Evolutionary conservation across 2,113 vertebrate genomes (phyloP).

Genomic region (Epinephelus cyanopodus): DNA sequence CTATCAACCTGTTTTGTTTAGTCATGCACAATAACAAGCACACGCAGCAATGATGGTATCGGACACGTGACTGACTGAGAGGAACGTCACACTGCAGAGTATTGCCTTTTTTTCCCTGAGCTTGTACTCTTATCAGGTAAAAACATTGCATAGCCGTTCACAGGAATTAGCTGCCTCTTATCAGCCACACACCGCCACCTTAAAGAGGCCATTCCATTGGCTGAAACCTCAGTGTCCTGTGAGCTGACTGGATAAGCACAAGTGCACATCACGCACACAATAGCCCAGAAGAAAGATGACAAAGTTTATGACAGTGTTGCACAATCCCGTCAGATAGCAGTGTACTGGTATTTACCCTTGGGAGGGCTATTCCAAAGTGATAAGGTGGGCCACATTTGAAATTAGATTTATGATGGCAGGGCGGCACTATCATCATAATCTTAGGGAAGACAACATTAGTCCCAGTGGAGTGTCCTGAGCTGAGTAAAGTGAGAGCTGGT

Average conservation of each 20-base stretch:
- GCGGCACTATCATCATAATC: constrained; percentile 7
- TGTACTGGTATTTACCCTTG: constrained; percentile 44
- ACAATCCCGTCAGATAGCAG: constrained; percentile 37
- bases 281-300: constrained; percentile 20
- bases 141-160: constrained; percentile 60
- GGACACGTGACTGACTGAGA: constrained; percentile 60
- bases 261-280: constrained; percentile 18
- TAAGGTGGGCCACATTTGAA: constrained; percentile 48
- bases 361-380: constrained; percentile 38
- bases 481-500: constrained; percentile 7
- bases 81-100: background rate
- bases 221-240: constrained; percentile 22
- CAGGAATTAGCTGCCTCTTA: constrained; percentile 73
- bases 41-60: constrained; percentile 27
- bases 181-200: constrained; percentile 66
- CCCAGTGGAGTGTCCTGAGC: constrained; percentile 47
- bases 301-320: constrained; percentile 60
- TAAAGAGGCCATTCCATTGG: constrained; percentile 71
- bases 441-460: constrained; percentile 20
- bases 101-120: constrained; percentile 24
- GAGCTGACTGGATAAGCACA: constrained; percentile 51
- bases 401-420: constrained; percentile 56
- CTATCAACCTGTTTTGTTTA: constrained; percentile 11
- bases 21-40: constrained; percentile 57
- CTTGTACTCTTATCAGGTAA: constrained; percentile 77